Evolutionary conservation across 2,888 invertebrate genomes (phyloP).

Genomic region (Masnerella sp.): DNA sequence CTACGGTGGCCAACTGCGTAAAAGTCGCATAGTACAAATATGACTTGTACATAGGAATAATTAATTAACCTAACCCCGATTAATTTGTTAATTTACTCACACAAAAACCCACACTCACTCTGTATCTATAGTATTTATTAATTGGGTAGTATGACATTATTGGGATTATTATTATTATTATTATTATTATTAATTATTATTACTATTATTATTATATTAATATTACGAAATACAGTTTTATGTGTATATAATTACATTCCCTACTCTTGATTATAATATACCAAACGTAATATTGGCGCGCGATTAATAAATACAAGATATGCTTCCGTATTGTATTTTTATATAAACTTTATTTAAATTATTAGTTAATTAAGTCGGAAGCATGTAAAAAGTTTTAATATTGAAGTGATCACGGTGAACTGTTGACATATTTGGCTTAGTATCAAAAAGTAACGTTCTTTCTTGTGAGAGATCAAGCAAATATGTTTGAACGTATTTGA

Average conservation of each 20-base stretch:
- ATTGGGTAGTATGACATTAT: constrained; percentile 77
- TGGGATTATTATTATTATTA: constrained; percentile 74
- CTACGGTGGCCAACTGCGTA: constrained; percentile 72
- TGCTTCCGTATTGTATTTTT: constrained; percentile 32
- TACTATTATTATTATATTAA: constrained; percentile 70
- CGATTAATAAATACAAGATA: constrained; percentile 4
- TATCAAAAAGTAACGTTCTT: too few species aligned
- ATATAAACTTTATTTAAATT: constrained; percentile 20
- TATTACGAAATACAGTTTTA: constrained; percentile 76
- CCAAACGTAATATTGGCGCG: constrained; percentile 24
- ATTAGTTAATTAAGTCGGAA: background rate
- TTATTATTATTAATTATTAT: constrained; percentile 73
- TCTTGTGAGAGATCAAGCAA: too few species aligned
- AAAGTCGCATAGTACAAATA: constrained; percentile 77
- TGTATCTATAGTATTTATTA: constrained; percentile 78
- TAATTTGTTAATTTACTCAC: constrained; percentile 75
- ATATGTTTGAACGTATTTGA: too few species aligned
- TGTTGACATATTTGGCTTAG: too few species aligned
- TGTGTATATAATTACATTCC: constrained; percentile 73
- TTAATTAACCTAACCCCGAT: constrained; percentile 60
- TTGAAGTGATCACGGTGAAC: too few species aligned
- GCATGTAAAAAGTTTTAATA: too few species aligned
- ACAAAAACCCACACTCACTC: constrained; percentile 74
- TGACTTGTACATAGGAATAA: constrained; percentile 76
- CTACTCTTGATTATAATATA: constrained; percentile 66